These are phyloP conservation scores for Pristionchus exspectatus DNA, from an alignment of 2,888 invertebrate species.

Conservation along the genomic window DNA sequence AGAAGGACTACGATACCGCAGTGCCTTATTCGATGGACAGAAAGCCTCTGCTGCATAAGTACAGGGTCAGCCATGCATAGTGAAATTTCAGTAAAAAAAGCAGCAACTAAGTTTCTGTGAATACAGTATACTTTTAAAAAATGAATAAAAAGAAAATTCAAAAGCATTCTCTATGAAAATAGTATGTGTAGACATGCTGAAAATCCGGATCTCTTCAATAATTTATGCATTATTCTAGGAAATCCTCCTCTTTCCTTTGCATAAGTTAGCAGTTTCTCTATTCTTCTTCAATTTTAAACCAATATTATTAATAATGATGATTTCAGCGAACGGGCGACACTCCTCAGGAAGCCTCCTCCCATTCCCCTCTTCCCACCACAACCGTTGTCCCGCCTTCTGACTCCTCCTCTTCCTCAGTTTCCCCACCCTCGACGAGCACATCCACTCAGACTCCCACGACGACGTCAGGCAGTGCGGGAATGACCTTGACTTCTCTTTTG, in stretches of 20 bases:
- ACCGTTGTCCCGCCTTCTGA: neutral
- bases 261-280: too few relatives aligned
- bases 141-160: too few relatives aligned
- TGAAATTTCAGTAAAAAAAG: too few relatives aligned
- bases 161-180: too few relatives aligned
- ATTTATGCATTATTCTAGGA: too few relatives aligned
- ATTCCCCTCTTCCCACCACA: neutral
- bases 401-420: neutral
- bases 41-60: conserved; percentile 67
- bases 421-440: neutral
- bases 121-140: too few relatives aligned
- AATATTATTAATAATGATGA: neutral
- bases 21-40: conserved; percentile 63
- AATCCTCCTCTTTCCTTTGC: too few relatives aligned
- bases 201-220: too few relatives aligned
- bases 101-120: too few relatives aligned
- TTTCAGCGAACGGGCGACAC: neutral
- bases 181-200: too few relatives aligned
- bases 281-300: too few relatives aligned
- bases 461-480: neutral
- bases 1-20: conserved; percentile 63
- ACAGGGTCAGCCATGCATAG: conserved; percentile 59
- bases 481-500: neutral
- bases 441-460: neutral
- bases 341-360: neutral